Conservation (phyloP, 2,113 vertebrate species). For the Anolis sagrei region DNA sequence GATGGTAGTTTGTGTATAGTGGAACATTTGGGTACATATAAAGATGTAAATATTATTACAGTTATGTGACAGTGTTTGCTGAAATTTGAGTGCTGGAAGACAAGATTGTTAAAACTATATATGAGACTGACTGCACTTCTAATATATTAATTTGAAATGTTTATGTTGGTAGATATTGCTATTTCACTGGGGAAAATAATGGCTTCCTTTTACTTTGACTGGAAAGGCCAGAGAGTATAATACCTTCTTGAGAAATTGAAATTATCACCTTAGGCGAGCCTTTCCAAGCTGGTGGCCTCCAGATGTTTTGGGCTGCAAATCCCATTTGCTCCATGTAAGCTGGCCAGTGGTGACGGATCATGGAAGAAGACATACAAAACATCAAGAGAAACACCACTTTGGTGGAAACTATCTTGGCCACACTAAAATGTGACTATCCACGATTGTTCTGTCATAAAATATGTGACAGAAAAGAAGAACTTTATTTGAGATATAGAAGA, state of each 20-base stretch:
- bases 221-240: neutral
- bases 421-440: neutral
- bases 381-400: too few species aligned
- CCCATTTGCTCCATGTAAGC: too few species aligned
- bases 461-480: neutral
- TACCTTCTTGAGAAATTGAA: neutral
- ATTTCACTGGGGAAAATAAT: neutral
- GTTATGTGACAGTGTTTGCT: neutral
- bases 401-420: too few species aligned
- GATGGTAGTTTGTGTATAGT: neutral
- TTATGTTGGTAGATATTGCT: neutral
- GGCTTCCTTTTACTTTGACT: neutral
- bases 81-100: neutral
- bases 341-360: too few species aligned
- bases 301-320: too few species aligned
- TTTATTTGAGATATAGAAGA: neutral
- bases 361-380: too few species aligned
- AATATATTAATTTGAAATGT: neutral
- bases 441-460: neutral
- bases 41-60: neutral
- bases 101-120: neutral
- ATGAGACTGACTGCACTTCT: neutral
- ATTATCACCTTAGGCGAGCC: neutral
- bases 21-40: neutral
- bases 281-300: too few species aligned